Conservation (phyloP, 2,888 invertebrate genomes). For the Griposia aprilina region DNA sequence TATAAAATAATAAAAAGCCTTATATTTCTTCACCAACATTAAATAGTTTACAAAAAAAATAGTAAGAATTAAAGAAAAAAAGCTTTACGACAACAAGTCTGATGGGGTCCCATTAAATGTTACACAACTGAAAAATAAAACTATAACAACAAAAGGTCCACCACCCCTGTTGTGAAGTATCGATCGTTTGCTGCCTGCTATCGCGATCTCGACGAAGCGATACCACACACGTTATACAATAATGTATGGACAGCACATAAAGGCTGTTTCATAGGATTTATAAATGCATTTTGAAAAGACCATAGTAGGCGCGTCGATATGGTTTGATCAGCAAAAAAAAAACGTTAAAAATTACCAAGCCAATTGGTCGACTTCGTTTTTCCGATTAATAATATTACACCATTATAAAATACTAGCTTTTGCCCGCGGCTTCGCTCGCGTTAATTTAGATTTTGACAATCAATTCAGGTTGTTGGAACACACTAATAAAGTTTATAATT, state of each 20-base stretch:
- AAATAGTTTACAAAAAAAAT: too few relatives aligned
- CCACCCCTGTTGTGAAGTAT: constrained; percentile 51
- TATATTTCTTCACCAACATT: too few relatives aligned
- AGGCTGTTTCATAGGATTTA: constrained; percentile 38
- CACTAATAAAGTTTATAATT: too few relatives aligned
- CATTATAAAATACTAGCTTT: neutral
- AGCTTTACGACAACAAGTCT: neutral
- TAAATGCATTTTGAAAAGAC: neutral
- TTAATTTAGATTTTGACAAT: too few relatives aligned
- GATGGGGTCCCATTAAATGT: neutral
- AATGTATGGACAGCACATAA: constrained; percentile 66
- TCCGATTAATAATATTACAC: neutral
- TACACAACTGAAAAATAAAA: neutral
- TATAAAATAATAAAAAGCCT: too few relatives aligned
- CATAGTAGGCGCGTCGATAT: neutral
- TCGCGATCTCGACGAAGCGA: constrained; percentile 76
- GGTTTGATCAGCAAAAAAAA: too few relatives aligned
- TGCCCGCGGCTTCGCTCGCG: too few relatives aligned
- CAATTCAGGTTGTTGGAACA: too few relatives aligned
- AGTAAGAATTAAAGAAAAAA: too few relatives aligned
- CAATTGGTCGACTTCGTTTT: neutral
- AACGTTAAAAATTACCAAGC: neutral
- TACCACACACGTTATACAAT: constrained; percentile 75
- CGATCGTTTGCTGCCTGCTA: constrained; percentile 67
- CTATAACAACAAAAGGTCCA: constrained; percentile 11